A percentile compares a stretch with the other conserved stretches of the same genome.
These are phyloP conservation scores for Catotricha subobsoleta DNA, from an alignment of 2,888 invertebrate genomes.

Conservation along the genomic window DNA sequence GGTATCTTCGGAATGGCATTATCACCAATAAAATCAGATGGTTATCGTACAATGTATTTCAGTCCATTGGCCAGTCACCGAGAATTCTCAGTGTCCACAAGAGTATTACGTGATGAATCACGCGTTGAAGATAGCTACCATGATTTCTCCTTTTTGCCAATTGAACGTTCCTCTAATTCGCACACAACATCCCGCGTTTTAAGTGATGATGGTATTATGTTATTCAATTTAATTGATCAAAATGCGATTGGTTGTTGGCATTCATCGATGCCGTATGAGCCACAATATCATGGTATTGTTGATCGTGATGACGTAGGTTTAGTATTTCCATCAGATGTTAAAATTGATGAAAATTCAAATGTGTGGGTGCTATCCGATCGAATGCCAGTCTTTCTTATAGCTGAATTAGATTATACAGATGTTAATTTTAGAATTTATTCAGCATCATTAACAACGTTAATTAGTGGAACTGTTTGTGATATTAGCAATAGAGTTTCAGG, in stretches of 20 bases:
- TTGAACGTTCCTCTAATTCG: conserved; percentile 44
- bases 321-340: conserved; percentile 63
- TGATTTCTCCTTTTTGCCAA: conserved; percentile 41
- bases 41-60: conserved; percentile 55
- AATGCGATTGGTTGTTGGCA: conserved; percentile 76
- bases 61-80: conserved; percentile 61
- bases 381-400: conserved; percentile 59
- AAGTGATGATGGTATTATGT: conserved; percentile 54
- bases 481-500: conserved; percentile 13
- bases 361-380: conserved; percentile 69
- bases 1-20: conserved; percentile 64
- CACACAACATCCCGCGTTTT: conserved; percentile 59
- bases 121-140: conserved; percentile 49
- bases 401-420: conserved; percentile 52
- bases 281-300: conserved; percentile 47
- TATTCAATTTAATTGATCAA: conserved; percentile 61
- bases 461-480: conserved; percentile 58
- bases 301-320: conserved; percentile 58
- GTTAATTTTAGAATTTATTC: conserved; percentile 61
- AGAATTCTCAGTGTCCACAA: conserved; percentile 63
- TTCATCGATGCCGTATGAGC: conserved; percentile 41
- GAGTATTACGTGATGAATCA: conserved; percentile 47
- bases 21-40: conserved; percentile 45
- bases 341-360: conserved; percentile 50
- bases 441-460: conserved; percentile 43